These are phyloP conservation scores for Apamea sordens DNA, from an alignment of 2,888 invertebrate genomes.

Conservation along the genomic window DNA sequence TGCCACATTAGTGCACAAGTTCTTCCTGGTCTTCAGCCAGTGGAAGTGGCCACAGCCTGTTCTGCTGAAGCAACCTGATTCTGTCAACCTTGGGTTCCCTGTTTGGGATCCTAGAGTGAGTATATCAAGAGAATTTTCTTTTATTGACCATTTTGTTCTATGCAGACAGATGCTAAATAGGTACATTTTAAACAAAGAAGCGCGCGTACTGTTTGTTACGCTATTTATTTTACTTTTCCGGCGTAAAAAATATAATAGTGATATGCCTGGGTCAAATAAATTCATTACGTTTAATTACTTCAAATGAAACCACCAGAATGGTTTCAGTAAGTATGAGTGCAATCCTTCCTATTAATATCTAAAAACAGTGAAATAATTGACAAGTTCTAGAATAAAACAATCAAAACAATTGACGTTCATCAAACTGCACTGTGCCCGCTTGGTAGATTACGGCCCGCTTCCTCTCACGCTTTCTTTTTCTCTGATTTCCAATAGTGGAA, in stretches of 20 bases:
- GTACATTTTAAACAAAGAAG: not conserved
- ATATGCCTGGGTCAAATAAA: not conserved
- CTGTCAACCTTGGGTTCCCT: slow-evolving; percentile 96
- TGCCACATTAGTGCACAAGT: slow-evolving; percentile 98
- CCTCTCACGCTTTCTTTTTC: no score
- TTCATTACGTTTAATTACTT: not conserved
- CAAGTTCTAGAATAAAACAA: not conserved
- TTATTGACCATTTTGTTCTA: not conserved
- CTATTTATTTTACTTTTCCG: not conserved
- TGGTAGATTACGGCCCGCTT: not conserved
- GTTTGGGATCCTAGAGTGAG: slow-evolving; percentile 99
- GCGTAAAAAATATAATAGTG: not conserved
- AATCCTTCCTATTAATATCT: not conserved
- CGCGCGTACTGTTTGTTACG: not conserved
- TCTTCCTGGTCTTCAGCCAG: slow-evolving; percentile 99
- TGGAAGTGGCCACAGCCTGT: slow-evolving; percentile 99
- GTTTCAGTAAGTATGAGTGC: no score
- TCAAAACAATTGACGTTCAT: not conserved
- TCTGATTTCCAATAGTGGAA: not conserved
- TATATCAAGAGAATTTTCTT: slow-evolving; percentile 44
- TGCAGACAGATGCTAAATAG: not conserved
- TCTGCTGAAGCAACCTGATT: slow-evolving; percentile 97
- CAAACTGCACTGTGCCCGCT: no score
- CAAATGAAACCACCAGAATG: not conserved
- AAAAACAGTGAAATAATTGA: not conserved